Evolutionary conservation across 2,113 vertebrate species (phyloP).

Genomic region (Myodes glareolus): DNA sequence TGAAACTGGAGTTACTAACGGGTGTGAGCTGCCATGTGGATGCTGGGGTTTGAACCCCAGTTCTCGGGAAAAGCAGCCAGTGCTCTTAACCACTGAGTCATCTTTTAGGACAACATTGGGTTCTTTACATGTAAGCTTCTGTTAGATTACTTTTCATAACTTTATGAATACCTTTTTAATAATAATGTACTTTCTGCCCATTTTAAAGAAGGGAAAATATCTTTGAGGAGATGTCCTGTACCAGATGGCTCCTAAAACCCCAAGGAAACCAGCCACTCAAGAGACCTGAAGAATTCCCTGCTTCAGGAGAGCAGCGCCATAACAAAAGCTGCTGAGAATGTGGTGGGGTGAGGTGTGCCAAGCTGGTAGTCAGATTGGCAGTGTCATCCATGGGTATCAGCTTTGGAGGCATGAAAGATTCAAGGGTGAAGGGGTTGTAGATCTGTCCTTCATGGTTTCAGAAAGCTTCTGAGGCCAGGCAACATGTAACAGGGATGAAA

Average conservation of each 20-base stretch:
- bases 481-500: neutral
- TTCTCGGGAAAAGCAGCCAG: neutral
- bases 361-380: neutral
- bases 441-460: neutral
- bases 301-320: neutral
- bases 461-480: neutral
- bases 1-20: neutral
- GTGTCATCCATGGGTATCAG: neutral
- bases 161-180: neutral
- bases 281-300: neutral
- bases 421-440: too few relatives aligned
- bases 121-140: neutral
- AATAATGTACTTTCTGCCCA: neutral
- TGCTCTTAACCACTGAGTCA: neutral
- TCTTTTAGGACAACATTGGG: neutral
- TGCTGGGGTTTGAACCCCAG: neutral
- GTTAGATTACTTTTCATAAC: constrained; percentile 36
- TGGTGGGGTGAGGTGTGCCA: neutral
- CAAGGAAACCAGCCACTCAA: neutral
- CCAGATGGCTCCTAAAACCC: neutral
- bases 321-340: neutral
- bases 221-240: neutral
- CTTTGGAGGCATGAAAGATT: neutral
- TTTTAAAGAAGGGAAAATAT: neutral
- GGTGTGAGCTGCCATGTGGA: neutral